Conservation (phyloP, 2,888 invertebrate species). For the Pherbina coryleti region DNA sequence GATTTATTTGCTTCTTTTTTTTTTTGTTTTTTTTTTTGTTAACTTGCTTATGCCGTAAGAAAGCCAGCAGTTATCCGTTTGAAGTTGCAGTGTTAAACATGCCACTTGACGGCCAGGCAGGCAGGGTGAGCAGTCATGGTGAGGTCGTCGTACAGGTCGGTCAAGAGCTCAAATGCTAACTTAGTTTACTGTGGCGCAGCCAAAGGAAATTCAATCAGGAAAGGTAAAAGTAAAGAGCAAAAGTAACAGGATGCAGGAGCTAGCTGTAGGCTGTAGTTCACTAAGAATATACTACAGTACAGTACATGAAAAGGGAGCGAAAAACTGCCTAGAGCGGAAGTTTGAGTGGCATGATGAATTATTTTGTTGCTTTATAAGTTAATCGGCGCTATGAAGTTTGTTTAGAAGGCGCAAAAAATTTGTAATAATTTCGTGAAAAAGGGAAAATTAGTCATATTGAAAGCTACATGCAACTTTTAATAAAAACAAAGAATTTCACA, state of each 20-base stretch:
- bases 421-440: too few species aligned
- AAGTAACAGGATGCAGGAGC: too few species aligned
- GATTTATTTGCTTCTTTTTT: not conserved
- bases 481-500: too few species aligned
- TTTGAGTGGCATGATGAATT: not conserved
- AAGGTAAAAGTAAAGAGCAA: not conserved
- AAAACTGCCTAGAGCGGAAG: not conserved
- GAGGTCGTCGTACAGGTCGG: not conserved
- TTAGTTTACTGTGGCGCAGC: not conserved
- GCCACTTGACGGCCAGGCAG: not conserved
- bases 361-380: not conserved
- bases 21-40: too few species aligned
- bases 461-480: too few species aligned
- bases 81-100: not conserved
- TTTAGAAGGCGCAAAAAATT: conserved; percentile 4
- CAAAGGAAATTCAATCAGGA: conserved; percentile 25
- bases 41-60: not conserved
- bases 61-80: not conserved
- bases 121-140: not conserved
- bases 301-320: not conserved
- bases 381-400: not conserved
- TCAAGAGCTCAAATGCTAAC: not conserved
- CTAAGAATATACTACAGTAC: too few species aligned
- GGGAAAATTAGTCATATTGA: too few species aligned
- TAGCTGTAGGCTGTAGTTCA: too few species aligned